Percentiles rank a stretch among this genome's conserved stretches.
Evolutionary conservation across 2,113 vertebrate genomes (phyloP).

Genomic region (Proteles cristata): DNA sequence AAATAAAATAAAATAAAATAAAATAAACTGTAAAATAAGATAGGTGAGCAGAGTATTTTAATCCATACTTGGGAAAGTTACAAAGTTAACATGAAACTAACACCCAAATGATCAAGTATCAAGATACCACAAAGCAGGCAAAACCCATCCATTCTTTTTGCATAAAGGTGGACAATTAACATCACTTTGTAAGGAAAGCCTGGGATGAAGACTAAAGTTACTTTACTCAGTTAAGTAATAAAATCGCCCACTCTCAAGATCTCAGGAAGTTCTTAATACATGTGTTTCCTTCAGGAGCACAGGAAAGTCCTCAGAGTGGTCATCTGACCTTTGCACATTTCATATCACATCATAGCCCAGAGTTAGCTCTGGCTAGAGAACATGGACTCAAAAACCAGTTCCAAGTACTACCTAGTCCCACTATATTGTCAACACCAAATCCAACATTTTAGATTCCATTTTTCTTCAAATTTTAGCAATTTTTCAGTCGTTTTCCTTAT

Average conservation of each 20-base stretch:
- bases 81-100: neutral
- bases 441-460: neutral
- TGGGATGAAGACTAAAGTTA: neutral
- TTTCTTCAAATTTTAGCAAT: neutral
- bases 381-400: neutral
- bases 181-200: neutral
- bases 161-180: neutral
- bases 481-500: neutral
- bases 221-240: neutral
- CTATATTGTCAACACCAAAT: neutral
- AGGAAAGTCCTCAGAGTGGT: neutral
- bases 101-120: neutral
- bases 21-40: slow-evolving; percentile 3
- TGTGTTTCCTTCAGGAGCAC: neutral
- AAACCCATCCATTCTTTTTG: neutral
- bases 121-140: neutral
- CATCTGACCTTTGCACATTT: neutral
- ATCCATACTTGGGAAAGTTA: neutral
- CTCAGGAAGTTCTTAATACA: neutral
- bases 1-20: too few species aligned
- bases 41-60: neutral
- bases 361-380: neutral
- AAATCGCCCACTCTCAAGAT: neutral
- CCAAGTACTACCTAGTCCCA: neutral
- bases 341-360: neutral